Conservation (phyloP, 2,888 invertebrate species). For the Perdita meconis region DNA sequence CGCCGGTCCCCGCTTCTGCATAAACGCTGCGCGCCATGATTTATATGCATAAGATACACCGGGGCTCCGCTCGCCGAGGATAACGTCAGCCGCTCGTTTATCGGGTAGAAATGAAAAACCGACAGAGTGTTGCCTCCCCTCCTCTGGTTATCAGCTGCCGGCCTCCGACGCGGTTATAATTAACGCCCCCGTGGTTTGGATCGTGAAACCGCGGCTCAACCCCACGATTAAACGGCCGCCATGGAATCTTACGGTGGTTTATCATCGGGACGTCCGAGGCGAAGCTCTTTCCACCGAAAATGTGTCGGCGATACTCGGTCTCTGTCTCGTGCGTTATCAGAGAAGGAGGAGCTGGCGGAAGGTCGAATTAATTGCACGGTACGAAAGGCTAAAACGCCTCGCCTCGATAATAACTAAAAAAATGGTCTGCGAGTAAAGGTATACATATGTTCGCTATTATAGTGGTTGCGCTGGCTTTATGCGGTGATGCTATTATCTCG, state of each 20-base stretch:
- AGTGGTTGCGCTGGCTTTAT: slow-evolving; percentile 33
- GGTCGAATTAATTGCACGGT: slow-evolving; percentile 25
- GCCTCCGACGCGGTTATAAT: slow-evolving; percentile 14
- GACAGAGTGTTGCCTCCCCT: background rate
- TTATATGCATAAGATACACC: slow-evolving; percentile 9
- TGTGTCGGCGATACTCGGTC: background rate
- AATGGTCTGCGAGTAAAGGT: slow-evolving; percentile 19
- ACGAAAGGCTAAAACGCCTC: slow-evolving; percentile 7
- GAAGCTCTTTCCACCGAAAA: background rate
- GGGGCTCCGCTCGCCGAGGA: background rate
- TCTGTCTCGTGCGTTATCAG: background rate
- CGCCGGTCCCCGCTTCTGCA: background rate
- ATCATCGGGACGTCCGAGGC: background rate
- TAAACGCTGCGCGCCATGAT: background rate
- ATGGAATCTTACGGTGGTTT: background rate
- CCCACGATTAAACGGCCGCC: slow-evolving; percentile 5
- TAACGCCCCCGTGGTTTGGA: background rate
- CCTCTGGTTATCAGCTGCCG: background rate
- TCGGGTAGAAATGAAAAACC: background rate
- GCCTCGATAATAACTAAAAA: slow-evolving; percentile 34
- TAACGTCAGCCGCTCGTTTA: background rate
- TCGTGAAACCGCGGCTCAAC: background rate
- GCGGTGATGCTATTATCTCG: slow-evolving; percentile 39
- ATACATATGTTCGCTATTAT: slow-evolving; percentile 43
- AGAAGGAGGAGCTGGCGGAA: background rate